A percentile compares a stretch with the other conserved stretches of the same genome.
Evolutionary conservation across 2,797 vertebrate species (phyloP).

Genomic region (Aselliscus stoliczkanus): DNA sequence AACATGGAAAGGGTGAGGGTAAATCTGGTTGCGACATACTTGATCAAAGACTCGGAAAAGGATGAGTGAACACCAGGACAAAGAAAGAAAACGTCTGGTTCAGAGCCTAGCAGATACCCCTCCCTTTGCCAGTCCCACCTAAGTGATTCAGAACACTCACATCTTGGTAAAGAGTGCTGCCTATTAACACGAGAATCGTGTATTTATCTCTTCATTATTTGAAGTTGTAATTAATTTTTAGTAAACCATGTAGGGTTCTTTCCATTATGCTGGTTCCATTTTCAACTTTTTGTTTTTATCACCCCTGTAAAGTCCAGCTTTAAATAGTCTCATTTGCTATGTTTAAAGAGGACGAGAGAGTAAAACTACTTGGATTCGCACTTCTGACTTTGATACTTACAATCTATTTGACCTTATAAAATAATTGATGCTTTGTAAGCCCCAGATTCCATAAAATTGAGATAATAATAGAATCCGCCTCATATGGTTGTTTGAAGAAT

Average conservation of each 20-base stretch:
- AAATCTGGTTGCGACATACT: not conserved
- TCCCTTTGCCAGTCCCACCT: not conserved
- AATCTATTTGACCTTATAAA: not conserved
- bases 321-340: not conserved
- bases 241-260: not conserved
- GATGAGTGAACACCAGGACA: not conserved
- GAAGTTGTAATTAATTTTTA: not conserved
- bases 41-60: not conserved
- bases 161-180: not conserved
- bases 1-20: not conserved
- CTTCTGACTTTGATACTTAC: not conserved
- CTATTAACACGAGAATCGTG: not conserved
- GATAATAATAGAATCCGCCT: not conserved
- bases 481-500: not conserved
- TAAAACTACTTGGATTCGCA: not conserved
- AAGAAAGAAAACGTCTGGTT: not conserved
- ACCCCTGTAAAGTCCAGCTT: not conserved
- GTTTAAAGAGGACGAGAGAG: not conserved
- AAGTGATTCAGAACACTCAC: not conserved
- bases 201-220: not conserved
- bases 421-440: not conserved
- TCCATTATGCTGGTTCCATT: not conserved
- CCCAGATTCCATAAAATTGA: not conserved
- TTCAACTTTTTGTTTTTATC: not conserved
- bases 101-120: not conserved